Evolutionary conservation across 1,140 invertebrate genomes (phyloP).

Genomic region (Paralvinella palmiformis): DNA sequence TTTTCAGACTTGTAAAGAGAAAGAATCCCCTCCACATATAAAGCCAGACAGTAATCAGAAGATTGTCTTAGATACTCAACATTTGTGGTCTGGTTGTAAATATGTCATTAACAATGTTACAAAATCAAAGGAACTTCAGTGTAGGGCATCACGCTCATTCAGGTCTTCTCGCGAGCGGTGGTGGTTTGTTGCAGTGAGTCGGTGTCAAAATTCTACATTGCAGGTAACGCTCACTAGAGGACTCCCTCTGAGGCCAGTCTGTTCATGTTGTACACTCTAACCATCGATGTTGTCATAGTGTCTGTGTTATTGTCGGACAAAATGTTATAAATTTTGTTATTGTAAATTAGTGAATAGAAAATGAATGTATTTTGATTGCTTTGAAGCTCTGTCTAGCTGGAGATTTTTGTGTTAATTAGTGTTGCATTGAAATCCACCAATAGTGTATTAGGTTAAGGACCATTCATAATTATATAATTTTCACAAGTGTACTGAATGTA

Average conservation of each 20-base stretch:
- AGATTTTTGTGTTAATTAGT: too few species aligned
- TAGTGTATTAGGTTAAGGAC: too few species aligned
- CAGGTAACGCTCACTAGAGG: neutral
- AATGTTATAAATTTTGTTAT: neutral
- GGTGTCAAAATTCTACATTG: neutral
- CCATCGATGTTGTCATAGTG: neutral
- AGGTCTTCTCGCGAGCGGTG: slow-evolving; percentile 1
- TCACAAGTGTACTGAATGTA: too few species aligned
- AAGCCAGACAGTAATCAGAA: slow-evolving; percentile 64
- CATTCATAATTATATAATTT: too few species aligned
- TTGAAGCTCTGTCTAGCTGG: too few species aligned
- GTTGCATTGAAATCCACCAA: too few species aligned
- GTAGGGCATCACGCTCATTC: neutral
- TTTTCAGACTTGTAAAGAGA: slow-evolving; percentile 2
- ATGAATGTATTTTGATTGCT: too few species aligned
- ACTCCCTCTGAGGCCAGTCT: neutral
- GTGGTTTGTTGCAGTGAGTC: slow-evolving; percentile 8
- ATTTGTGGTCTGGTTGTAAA: slow-evolving; percentile 22
- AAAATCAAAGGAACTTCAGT: too few species aligned
- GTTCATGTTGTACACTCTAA: neutral
- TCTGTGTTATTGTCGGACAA: neutral
- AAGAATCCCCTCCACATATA: slow-evolving; percentile 3
- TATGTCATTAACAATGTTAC: slow-evolving; percentile 43
- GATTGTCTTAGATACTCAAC: slow-evolving; percentile 58
- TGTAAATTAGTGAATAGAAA: neutral